Base-by-base conservation (phyloP, 2,888 invertebrate species). In the Philopedon plagiatum region DNA sequence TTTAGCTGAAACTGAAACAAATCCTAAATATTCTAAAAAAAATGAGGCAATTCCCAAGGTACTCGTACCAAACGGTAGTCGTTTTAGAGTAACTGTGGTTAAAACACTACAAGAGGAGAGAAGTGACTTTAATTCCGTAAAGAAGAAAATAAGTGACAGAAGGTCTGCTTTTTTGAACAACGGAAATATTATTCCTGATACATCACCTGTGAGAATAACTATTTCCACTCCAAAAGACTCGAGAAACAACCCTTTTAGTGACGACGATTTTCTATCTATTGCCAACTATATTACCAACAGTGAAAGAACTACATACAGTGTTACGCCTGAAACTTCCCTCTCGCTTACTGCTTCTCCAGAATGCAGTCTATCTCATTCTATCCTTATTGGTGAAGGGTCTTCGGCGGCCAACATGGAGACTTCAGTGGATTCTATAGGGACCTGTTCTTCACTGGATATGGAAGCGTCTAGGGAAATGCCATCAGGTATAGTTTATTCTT, bases 361-460 rank as follows among this genome's bases (percentile, higher is more conserved):
- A 63, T 62, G 34, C 34, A 18, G 21, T 2, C 18, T 21, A 49
- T 15, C 41, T 11, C 34, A 46, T 21, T 57, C n/a, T 32, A 32
- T 56, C 15, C 57, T n/a, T 18, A 9, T 7, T 37, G 34, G 34
- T 63, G 62, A 54, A 32, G 56, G 18, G 49, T 18, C 41, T 61
- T 54, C 19, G 11, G 46, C 5, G 21, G 18, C 23, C 11, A 68
- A 69, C 34, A 92, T 92, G 92, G 92, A 92, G 87, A 90, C 91
- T 79, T 93, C 93, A 23, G 90, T 92, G 86, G 95, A 95, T 86
- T 94, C 94, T 67, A 94, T 94, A 81, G 94, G 94, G 80, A 93
- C 93, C 87, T 95, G 94, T 87, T 94, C 94, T 87, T 94, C 94
- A 78, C 87, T 95, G 82, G 94, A 95, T 86, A 93, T 93, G 85